These are phyloP conservation scores for Tyto alba DNA, from an alignment of 2,113 vertebrate species.

Conservation along the genomic window DNA sequence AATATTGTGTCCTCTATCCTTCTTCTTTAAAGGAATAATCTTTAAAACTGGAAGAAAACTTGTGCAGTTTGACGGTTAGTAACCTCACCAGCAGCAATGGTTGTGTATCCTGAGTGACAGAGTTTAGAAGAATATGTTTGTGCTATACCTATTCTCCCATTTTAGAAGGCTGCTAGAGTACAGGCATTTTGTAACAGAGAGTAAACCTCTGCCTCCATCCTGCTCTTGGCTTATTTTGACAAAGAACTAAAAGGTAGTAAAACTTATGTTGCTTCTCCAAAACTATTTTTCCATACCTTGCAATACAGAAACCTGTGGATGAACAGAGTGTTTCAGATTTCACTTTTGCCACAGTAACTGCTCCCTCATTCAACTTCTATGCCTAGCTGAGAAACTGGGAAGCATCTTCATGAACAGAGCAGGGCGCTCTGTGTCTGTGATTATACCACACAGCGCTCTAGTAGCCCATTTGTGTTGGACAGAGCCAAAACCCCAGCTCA, in stretches of 20 bases:
- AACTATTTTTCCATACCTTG: not conserved
- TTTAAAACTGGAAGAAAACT: not conserved
- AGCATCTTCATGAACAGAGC: not conserved
- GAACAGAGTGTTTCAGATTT: not conserved
- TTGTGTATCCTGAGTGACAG: not conserved
- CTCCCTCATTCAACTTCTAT: not conserved
- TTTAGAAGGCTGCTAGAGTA: not conserved
- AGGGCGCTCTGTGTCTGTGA: not conserved
- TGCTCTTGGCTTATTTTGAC: not conserved
- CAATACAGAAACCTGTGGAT: not conserved
- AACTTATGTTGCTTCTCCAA: not conserved
- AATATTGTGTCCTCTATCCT: not conserved
- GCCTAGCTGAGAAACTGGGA: not conserved
- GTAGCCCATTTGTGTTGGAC: not conserved
- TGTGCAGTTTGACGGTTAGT: not conserved
- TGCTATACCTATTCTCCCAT: not conserved
- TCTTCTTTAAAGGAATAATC: not conserved
- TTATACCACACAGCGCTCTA: not conserved
- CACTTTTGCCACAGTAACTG: not conserved
- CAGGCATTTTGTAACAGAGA: not conserved
- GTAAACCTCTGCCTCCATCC: not conserved
- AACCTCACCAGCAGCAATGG: fast-evolving
- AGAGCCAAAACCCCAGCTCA: not conserved
- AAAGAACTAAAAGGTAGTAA: not conserved
- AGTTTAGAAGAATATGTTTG: not conserved